Conservation (phyloP, 2,113 vertebrate genomes). For the Prietella phreatophila region DNA sequence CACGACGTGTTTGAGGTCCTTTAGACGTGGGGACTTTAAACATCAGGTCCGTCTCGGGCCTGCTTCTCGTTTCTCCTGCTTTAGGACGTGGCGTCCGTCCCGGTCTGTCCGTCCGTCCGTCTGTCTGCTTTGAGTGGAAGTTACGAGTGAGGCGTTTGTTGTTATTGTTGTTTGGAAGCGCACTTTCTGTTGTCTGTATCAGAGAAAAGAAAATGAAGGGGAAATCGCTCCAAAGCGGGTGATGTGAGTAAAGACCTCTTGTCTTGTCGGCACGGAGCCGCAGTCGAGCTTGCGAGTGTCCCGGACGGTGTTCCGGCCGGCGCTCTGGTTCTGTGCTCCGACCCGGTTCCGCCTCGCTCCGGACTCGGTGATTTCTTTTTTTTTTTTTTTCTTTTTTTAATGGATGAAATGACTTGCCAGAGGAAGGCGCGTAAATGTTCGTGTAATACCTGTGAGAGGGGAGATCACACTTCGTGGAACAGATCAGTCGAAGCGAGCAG, state of each 20-base stretch:
- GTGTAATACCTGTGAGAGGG: neutral
- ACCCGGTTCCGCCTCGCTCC: neutral
- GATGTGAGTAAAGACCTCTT: constrained; percentile 11
- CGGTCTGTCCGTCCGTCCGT: too few species aligned
- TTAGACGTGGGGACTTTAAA: neutral
- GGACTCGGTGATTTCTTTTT: neutral
- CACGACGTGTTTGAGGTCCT: too few species aligned
- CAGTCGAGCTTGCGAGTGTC: neutral
- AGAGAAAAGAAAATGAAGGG: constrained; percentile 24
- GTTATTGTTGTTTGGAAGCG: neutral
- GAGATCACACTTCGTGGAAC: neutral
- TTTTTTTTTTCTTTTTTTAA: too few species aligned
- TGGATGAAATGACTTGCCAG: neutral
- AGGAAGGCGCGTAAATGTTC: neutral
- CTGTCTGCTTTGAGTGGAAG: neutral
- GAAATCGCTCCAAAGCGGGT: constrained; percentile 27
- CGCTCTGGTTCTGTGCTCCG: neutral
- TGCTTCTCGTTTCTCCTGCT: neutral
- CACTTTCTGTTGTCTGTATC: neutral
- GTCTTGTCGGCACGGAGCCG: neutral
- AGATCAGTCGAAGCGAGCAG: neutral
- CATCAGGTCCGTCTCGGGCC: neutral
- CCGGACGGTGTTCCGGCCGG: neutral
- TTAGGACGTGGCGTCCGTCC: neutral
- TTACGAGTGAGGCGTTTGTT: neutral